Evolutionary conservation across 2,797 vertebrate genomes (phyloP).

Genomic region (Craterocephalus amniculus): DNA sequence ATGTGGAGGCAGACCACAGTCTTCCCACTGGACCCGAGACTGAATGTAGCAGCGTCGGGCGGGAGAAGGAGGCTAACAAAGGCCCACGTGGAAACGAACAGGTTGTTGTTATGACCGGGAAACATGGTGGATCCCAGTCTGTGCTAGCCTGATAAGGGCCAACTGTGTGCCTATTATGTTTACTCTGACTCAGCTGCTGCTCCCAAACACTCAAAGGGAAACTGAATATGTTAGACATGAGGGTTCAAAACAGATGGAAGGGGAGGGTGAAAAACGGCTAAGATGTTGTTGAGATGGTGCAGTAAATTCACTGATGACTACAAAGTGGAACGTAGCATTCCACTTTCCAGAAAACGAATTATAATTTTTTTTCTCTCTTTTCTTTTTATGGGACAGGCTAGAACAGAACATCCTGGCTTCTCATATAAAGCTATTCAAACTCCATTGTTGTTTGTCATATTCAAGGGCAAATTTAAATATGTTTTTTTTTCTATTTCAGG

Average conservation of each 20-base stretch:
- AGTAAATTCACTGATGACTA: slow-evolving; percentile 5
- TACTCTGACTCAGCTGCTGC: slow-evolving; percentile 39
- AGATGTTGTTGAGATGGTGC: not conserved
- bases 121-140: slow-evolving; percentile 46
- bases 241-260: slow-evolving; percentile 31
- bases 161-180: slow-evolving; percentile 46
- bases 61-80: slow-evolving; percentile 44
- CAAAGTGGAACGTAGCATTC: slow-evolving; percentile 21
- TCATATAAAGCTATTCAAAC: not conserved
- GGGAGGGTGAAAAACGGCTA: slow-evolving; percentile 4
- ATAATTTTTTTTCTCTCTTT: too few species aligned
- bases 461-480: not conserved
- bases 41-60: slow-evolving; percentile 50
- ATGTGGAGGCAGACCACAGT: slow-evolving; percentile 42
- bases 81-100: slow-evolving; percentile 36
- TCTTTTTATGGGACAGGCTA: not conserved
- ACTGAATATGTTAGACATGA: slow-evolving; percentile 26
- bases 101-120: slow-evolving; percentile 42
- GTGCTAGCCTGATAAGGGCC: slow-evolving; percentile 63
- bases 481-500: too few species aligned
- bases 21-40: slow-evolving; percentile 44
- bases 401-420: not conserved
- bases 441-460: too few species aligned
- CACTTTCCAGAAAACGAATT: slow-evolving; percentile 24
- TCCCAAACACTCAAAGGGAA: slow-evolving; percentile 26